A percentile compares a stretch with the other conserved stretches of the same genome.
phyloP scores from a whole-genome alignment of 2,113 vertebrate genomes.

The Pavo muticus region DNA sequence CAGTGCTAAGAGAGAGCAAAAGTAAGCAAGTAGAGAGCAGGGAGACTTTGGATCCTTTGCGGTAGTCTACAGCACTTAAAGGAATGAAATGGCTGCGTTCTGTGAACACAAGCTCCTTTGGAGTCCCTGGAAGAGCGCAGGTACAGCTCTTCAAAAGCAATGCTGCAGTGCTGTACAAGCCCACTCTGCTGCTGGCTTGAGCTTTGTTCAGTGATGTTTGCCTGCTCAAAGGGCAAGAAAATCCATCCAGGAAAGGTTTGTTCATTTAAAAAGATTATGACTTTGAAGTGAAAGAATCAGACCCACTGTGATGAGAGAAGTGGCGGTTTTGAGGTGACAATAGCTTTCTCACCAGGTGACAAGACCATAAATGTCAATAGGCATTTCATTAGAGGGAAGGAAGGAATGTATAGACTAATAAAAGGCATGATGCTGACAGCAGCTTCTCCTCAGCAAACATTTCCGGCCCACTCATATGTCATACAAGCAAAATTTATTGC shows the following conservation, averaged over 20 bases:
- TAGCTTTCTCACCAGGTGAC: conserved; percentile 29
- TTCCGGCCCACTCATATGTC: conserved; percentile 16
- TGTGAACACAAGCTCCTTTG: not conserved
- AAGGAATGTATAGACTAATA: conserved; percentile 7
- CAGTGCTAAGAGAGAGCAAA: not conserved
- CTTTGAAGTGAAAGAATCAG: conserved; percentile 10
- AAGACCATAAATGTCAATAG: conserved; percentile 41
- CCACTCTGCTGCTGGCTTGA: not conserved
- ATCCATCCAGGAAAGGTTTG: not conserved
- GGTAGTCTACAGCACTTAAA: not conserved
- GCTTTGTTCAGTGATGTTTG: not conserved
- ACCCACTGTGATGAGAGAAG: not conserved
- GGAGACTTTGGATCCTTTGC: not conserved
- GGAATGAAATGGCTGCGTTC: not conserved
- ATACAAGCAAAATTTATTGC: conserved; percentile 25
- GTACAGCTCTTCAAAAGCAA: not conserved
- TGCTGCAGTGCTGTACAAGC: fast-evolving
- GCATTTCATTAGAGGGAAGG: conserved; percentile 50
- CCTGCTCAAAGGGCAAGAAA: not conserved
- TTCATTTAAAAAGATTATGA: not conserved
- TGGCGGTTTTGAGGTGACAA: not conserved
- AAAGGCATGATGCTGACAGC: conserved; percentile 26
- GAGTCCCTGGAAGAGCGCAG: not conserved
- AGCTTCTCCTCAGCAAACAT: conserved; percentile 35
- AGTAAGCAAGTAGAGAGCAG: not conserved